Evolutionary conservation across 2,888 invertebrate genomes (phyloP).

Genomic region (Stenchaetothrips biformis): DNA sequence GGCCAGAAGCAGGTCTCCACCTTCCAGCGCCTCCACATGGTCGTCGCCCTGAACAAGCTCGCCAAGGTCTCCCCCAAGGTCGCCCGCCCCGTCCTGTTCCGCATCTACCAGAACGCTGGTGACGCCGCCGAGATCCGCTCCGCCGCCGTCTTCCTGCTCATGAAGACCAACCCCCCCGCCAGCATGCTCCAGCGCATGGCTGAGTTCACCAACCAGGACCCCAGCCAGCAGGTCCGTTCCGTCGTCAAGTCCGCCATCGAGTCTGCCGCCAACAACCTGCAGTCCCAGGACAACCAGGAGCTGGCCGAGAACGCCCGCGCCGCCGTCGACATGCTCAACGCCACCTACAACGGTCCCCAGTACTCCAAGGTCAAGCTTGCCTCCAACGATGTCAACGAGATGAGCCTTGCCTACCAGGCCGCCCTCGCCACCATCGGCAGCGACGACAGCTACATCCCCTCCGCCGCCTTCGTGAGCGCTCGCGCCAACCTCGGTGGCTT

Average conservation of each 20-base stretch:
- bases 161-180: constrained; percentile 56
- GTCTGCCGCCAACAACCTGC: constrained; percentile 47
- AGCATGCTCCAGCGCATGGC: constrained; percentile 67
- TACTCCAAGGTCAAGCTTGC: constrained; percentile 38
- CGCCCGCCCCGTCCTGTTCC: constrained; percentile 57
- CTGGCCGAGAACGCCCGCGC: constrained; percentile 52
- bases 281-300: constrained; percentile 45
- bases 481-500: constrained; percentile 44
- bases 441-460: constrained; percentile 55
- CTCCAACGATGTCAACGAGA: constrained; percentile 41
- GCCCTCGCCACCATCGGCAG: constrained; percentile 51
- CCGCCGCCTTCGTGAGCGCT: constrained; percentile 43
- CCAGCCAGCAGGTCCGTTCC: constrained; percentile 58
- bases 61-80: constrained; percentile 50
- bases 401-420: constrained; percentile 38
- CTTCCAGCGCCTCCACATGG: constrained; percentile 61
- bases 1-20: constrained; percentile 53
- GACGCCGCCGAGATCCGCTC: constrained; percentile 62
- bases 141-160: constrained; percentile 58
- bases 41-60: constrained; percentile 54
- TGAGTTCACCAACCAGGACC: constrained; percentile 59
- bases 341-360: constrained; percentile 38
- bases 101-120: constrained; percentile 60
- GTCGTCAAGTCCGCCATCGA: constrained; percentile 61
- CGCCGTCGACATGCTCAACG: constrained; percentile 50